phyloP scores from a whole-genome alignment of 37 sponge, comb jelly and placozoan species.

The Ephydatia muelleri region DNA sequence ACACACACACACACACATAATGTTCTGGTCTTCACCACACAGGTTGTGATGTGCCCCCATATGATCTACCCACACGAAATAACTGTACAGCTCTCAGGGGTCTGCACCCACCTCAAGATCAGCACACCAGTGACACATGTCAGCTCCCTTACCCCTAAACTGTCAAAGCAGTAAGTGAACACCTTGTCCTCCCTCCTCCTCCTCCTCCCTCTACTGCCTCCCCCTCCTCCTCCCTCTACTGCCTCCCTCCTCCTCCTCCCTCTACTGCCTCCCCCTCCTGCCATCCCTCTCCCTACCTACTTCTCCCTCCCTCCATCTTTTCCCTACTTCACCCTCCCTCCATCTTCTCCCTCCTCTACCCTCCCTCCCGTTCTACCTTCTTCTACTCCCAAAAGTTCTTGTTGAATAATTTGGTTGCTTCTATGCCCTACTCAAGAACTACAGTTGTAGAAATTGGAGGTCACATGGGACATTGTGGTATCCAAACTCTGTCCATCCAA shows the following conservation, averaged over 20 bases:
- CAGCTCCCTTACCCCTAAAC: neutral
- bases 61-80: conserved; percentile 28
- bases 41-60: conserved; percentile 74
- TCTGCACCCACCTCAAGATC: conserved; percentile 64
- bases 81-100: conserved; percentile 42
- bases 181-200: neutral
- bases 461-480: too few species aligned
- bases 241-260: neutral
- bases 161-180: neutral
- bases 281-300: neutral
- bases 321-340: neutral
- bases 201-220: neutral
- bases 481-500: neutral
- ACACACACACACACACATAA: conserved; percentile 1
- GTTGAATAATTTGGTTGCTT: too few species aligned
- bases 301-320: neutral
- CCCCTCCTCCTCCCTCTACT: neutral
- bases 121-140: conserved; percentile 23
- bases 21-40: too few species aligned
- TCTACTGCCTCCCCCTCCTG: too few species aligned
- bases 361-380: neutral
- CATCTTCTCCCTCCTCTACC: neutral
- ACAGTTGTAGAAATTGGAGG: too few species aligned
- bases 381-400: too few species aligned
- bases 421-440: too few species aligned